Conservation (phyloP, 2,797 vertebrate genomes). For the Rhynchonycteris naso region DNA sequence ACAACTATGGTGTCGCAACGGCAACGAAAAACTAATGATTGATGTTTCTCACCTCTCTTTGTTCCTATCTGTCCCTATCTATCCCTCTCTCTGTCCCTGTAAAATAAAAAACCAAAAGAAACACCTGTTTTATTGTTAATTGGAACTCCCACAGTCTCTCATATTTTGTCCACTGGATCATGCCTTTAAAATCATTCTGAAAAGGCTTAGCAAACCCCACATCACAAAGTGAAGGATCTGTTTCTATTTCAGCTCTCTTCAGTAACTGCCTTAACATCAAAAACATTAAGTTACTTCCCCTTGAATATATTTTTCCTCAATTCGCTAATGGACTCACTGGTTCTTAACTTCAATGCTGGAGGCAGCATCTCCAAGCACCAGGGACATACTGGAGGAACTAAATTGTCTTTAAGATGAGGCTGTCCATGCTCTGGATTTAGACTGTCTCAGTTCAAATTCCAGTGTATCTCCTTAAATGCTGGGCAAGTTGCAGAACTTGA, state of each 20-base stretch:
- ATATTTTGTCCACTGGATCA: slow-evolving; percentile 96
- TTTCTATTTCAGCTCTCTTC: slow-evolving; percentile 72
- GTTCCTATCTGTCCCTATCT: no score
- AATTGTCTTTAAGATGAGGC: not conserved
- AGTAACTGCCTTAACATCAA: not conserved
- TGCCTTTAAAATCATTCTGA: slow-evolving; percentile 93
- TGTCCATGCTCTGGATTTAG: not conserved
- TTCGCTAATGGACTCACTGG: not conserved
- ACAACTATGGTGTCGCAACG: no score
- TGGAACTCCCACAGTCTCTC: slow-evolving; percentile 94
- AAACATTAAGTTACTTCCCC: not conserved
- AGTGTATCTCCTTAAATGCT: not conserved
- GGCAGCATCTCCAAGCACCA: not conserved
- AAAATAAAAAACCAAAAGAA: no score
- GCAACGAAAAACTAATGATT: no score
- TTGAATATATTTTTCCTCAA: not conserved
- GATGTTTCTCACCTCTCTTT: no score
- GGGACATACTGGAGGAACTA: no score
- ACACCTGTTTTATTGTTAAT: slow-evolving; percentile 95
- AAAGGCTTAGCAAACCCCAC: slow-evolving; percentile 90
- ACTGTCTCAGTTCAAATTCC: not conserved
- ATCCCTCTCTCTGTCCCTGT: no score
- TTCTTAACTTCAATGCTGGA: no score
- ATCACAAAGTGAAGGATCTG: slow-evolving; percentile 93
- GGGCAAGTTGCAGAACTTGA: not conserved